A percentile compares a stretch with the other conserved stretches of the same genome.
These are phyloP conservation scores for Pollenia angustigena DNA, from an alignment of 2,888 invertebrate species.

Conservation along the genomic window DNA sequence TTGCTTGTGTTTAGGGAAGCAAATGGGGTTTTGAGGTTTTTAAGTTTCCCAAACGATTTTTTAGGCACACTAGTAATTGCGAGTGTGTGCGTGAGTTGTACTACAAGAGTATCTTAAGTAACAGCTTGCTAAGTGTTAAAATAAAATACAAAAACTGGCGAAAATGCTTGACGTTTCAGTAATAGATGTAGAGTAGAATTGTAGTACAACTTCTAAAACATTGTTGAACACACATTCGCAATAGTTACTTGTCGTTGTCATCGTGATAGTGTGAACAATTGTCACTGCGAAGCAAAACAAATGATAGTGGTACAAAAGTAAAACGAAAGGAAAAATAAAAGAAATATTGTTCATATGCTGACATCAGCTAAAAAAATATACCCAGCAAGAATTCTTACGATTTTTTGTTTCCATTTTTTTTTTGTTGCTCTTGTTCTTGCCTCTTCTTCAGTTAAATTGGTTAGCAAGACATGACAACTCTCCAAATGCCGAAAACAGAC, in stretches of 20 bases:
- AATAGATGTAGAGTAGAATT: constrained; percentile 23
- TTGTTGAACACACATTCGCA: constrained; percentile 10
- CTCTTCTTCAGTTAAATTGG: constrained; percentile 52
- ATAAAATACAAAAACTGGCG: constrained; percentile 30
- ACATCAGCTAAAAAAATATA: constrained; percentile 65
- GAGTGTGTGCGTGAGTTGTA: constrained; percentile 1
- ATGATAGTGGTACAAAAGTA: constrained; percentile 16
- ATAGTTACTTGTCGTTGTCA: constrained; percentile 49
- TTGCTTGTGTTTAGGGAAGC: constrained; percentile 11
- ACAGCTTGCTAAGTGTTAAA: constrained; percentile 72
- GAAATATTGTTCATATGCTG: constrained; percentile 55
- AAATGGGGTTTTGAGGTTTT: constrained; percentile 56
- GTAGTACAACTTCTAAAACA: background rate
- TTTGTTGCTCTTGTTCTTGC: background rate
- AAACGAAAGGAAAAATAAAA: constrained; percentile 22
- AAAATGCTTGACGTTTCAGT: constrained; percentile 27
- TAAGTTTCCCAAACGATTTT: constrained; percentile 16
- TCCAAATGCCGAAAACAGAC: constrained; percentile 61
- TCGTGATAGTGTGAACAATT: constrained; percentile 65
- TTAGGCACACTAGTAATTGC: background rate
- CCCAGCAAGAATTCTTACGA: constrained; percentile 47
- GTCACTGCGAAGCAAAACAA: constrained; percentile 61
- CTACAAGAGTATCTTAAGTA: constrained; percentile 42
- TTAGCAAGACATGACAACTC: constrained; percentile 48
- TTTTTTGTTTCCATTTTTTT: background rate